Base-by-base conservation (phyloP, 2,888 invertebrate species). In the Leptinotarsa peninsularis region DNA sequence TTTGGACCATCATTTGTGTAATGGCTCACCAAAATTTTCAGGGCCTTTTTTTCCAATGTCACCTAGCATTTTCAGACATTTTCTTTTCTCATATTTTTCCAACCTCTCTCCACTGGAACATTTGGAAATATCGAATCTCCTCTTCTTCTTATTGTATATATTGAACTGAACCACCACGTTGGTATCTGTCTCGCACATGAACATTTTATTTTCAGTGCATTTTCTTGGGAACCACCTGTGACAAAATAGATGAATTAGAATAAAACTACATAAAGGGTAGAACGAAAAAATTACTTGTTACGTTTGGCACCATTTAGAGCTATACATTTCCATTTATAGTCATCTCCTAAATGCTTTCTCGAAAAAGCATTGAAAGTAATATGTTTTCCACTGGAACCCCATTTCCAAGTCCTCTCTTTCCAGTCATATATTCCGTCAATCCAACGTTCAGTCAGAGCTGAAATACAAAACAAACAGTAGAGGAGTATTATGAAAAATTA, bases 361-460 rank as follows among this genome's bases (percentile, higher is more conserved):
- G 91, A 92, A 87, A 94, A 94, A 81, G 92, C 92, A 85, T 93
- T 91, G 88, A 93, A 94, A 81, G 90, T 90, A 86, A 95, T 90
- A 82, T 90, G 90, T 60, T 91, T 90, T 69, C 94, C 92, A 82
- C 93, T 92, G 5, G 91, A 91, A 17, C 93, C 94, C 94, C 95
- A 95, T 80, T 93, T 92, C 95, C 95, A 95, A 17, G 90, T 89
- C 79, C 90, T 89, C 71, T 91, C 90, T 58, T 90, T 89, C 91
- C 92, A 92, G 88, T 95, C 93, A 87, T 92, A 95, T 80, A 93
- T 92, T 21, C 94, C 95, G 14, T 95, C 95, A 85, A 95, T 93
- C 95, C 95, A 96, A 80, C 94, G 76, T 17, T 80, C 76, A 23
- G 67, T 58, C 49, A 27, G 50, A 33, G 63, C 80, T 74, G 56